These are phyloP conservation scores for Actinia tenebrosa DNA, from an alignment of 64 coral and sea anemone species.

Conservation along the genomic window DNA sequence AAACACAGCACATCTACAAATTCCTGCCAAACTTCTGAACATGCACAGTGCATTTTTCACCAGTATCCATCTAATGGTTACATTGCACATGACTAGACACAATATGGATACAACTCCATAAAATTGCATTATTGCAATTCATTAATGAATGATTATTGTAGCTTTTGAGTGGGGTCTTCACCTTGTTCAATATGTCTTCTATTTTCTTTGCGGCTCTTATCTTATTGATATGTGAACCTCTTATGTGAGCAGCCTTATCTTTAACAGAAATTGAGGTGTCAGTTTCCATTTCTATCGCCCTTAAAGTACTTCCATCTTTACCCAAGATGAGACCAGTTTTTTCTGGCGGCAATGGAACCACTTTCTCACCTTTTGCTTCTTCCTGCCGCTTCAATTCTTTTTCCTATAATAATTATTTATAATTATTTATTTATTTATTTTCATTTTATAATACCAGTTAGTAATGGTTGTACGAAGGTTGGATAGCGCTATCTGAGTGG, in stretches of 20 bases:
- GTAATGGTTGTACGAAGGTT: too few species aligned
- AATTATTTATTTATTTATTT: too few species aligned
- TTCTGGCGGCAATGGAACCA: not conserved
- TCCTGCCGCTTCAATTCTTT: not conserved
- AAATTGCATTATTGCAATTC: too few species aligned
- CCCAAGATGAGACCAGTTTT: not conserved
- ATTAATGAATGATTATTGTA: not conserved
- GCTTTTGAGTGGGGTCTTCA: not conserved
- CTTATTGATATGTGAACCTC: not conserved
- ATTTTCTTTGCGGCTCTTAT: not conserved
- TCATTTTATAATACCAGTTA: too few species aligned
- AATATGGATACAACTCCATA: too few species aligned
- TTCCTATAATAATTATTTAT: not conserved
- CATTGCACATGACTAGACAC: too few species aligned
- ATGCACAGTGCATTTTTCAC: too few species aligned
- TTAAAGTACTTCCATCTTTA: not conserved
- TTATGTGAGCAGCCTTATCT: not conserved
- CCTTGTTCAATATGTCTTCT: not conserved
- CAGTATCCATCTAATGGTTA: too few species aligned
- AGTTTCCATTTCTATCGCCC: not conserved
- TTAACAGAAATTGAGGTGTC: not conserved
- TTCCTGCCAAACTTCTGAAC: too few species aligned
- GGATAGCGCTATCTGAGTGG: too few species aligned
- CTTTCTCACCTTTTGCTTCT: not conserved
- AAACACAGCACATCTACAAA: too few species aligned